Evolutionary conservation across 2,888 invertebrate genomes (phyloP).

Genomic region (Punctoribates punctum): DNA sequence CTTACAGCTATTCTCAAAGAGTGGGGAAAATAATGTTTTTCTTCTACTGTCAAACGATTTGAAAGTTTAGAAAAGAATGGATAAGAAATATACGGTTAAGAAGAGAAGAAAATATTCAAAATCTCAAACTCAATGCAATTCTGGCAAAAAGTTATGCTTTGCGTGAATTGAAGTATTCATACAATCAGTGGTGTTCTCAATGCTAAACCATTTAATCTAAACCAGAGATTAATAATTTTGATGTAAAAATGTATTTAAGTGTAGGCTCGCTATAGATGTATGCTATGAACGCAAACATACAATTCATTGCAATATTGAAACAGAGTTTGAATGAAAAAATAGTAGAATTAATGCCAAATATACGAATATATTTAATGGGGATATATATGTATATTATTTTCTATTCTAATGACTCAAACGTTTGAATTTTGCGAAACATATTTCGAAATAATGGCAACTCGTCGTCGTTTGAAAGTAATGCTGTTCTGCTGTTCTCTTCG

Average conservation of each 20-base stretch:
- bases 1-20: background rate
- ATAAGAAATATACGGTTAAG: background rate
- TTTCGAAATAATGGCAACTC: background rate
- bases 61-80: slow-evolving; percentile 2
- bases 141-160: background rate
- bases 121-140: slow-evolving; percentile 1
- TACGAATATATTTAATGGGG: no score
- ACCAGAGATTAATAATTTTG: background rate
- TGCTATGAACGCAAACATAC: background rate
- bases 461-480: no score
- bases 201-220: slow-evolving; percentile 20
- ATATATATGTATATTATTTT: background rate
- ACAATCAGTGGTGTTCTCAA: slow-evolving; percentile 7
- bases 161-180: slow-evolving; percentile 11
- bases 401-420: background rate
- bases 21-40: background rate
- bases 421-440: background rate
- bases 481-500: background rate
- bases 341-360: no score
- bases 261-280: background rate
- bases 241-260: background rate
- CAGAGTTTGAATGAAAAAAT: no score
- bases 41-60: background rate
- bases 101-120: background rate
- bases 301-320: background rate